A percentile compares a stretch with the other conserved stretches of the same genome.
Conservation (phyloP, 2,113 vertebrate species). For the Dipodomys merriami region DNA sequence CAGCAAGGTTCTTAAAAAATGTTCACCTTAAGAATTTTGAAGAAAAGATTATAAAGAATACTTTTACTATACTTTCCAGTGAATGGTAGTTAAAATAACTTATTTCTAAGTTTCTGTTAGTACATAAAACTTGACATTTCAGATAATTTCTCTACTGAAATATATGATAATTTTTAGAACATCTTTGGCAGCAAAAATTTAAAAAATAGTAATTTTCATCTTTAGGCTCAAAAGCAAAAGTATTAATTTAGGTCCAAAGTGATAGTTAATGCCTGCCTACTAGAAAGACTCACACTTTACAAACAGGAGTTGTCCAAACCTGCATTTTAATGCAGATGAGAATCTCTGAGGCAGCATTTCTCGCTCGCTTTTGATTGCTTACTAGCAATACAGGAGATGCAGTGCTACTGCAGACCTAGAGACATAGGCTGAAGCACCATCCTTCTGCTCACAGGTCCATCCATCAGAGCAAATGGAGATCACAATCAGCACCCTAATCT, state of each 20-base stretch:
- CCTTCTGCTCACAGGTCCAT: too few species aligned
- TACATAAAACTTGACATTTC: background rate
- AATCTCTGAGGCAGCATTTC: background rate
- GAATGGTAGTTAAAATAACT: slow-evolving; percentile 7
- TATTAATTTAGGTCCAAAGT: background rate
- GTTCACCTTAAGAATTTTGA: background rate
- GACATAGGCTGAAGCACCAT: too few species aligned
- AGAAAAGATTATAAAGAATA: background rate
- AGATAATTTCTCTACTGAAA: background rate
- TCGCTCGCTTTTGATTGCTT: background rate
- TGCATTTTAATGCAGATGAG: background rate
- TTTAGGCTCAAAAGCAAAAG: slow-evolving; percentile 33
- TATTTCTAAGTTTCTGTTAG: background rate
- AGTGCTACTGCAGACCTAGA: too few species aligned
- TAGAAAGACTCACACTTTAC: background rate
- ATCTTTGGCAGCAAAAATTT: slow-evolving; percentile 29
- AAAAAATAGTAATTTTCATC: background rate
- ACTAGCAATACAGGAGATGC: too few species aligned
- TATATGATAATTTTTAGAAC: background rate
- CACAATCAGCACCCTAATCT: background rate
- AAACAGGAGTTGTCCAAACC: background rate
- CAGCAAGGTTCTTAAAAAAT: background rate
- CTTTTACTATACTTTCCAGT: slow-evolving; percentile 24
- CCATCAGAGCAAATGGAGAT: background rate
- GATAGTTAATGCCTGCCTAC: background rate